Conservation (phyloP, 2,113 vertebrate genomes). For the Tupaia chinensis region DNA sequence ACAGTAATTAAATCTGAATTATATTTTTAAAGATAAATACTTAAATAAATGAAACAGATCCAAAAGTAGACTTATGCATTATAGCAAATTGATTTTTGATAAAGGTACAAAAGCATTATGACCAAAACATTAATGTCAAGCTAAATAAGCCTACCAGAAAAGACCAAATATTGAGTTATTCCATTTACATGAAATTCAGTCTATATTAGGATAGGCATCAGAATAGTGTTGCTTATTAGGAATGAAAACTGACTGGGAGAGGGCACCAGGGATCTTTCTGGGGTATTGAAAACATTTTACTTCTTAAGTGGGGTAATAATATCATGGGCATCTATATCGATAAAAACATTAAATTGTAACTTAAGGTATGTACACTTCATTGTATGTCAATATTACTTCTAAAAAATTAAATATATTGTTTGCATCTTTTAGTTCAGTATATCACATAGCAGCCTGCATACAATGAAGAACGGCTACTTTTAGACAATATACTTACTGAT, state of each 20-base stretch:
- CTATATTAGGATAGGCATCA: neutral
- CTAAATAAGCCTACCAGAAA: conserved; percentile 12
- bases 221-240: neutral
- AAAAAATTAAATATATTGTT: neutral
- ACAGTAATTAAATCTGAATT: neutral
- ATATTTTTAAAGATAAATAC: neutral
- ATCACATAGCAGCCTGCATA: neutral
- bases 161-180: conserved; percentile 10
- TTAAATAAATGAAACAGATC: conserved; percentile 7
- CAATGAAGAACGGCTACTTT: conserved; percentile 38
- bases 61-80: neutral
- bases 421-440: neutral
- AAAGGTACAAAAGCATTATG: neutral
- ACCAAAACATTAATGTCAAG: neutral
- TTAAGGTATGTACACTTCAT: neutral
- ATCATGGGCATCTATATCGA: neutral
- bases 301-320: neutral
- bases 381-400: neutral
- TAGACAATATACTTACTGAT: neutral
- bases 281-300: neutral
- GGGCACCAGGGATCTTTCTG: neutral
- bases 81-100: neutral
- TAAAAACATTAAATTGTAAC: neutral
- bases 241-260: neutral
- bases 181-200: conserved; percentile 32